These are phyloP conservation scores for Enteromius argenteus DNA, from an alignment of 2,797 vertebrate species.

Conservation along the genomic window DNA sequence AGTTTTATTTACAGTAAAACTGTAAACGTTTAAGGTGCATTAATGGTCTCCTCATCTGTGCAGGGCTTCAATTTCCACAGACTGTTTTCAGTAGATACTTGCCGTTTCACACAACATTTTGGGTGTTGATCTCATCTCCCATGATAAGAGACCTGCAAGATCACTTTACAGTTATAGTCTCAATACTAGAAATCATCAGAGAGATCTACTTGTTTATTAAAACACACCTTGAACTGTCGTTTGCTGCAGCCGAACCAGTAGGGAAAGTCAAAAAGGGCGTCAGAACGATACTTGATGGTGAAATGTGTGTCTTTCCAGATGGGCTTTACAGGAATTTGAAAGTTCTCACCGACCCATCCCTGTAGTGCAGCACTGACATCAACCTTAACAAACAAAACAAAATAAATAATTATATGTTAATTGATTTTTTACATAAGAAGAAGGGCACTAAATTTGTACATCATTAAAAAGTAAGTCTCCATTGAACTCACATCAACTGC, in stretches of 20 bases:
- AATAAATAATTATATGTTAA: background rate
- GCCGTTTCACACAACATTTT: background rate
- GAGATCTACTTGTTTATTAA: background rate
- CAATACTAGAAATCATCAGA: background rate
- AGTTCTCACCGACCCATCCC: conserved; percentile 58
- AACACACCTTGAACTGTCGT: conserved; percentile 65
- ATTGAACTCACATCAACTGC: conserved; percentile 69
- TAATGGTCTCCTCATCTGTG: background rate
- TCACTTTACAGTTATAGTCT: background rate
- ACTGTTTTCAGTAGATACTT: conserved; percentile 8
- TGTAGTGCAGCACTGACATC: conserved; percentile 67
- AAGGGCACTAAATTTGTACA: background rate
- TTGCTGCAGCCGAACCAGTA: conserved; percentile 76
- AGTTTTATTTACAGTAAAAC: conserved; percentile 15
- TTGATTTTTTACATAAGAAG: background rate
- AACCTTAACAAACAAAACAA: conserved; percentile 61
- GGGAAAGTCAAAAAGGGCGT: conserved; percentile 76
- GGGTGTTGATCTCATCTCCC: conserved; percentile 4
- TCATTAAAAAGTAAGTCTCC: background rate
- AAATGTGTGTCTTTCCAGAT: conserved; percentile 70
- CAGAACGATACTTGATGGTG: conserved; percentile 73
- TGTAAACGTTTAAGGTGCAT: background rate
- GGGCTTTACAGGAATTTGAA: conserved; percentile 28
- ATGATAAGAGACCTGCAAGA: conserved; percentile 23
- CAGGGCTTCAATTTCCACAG: background rate